Evolutionary conservation across 2,888 invertebrate genomes (phyloP).

Genomic region (Cabera pusaria): DNA sequence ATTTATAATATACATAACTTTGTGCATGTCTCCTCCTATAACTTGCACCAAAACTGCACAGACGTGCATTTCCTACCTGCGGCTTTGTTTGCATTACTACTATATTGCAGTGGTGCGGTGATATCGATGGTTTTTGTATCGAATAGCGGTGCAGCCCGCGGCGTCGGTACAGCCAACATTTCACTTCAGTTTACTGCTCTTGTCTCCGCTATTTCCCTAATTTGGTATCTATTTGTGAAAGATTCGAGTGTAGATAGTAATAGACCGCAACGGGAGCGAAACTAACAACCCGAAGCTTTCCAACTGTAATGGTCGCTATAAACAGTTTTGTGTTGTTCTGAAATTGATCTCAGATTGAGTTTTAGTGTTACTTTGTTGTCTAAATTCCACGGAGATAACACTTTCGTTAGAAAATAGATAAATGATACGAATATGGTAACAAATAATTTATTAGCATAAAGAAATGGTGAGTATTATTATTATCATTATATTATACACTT

Average conservation of each 20-base stretch:
- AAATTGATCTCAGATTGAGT: not conserved
- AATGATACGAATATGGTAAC: too few relatives aligned
- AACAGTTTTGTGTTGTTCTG: too few relatives aligned
- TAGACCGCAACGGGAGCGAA: too few relatives aligned
- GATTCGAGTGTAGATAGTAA: slow-evolving; percentile 18
- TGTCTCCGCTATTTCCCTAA: slow-evolving; percentile 30
- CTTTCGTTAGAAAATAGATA: too few relatives aligned
- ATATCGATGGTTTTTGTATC: slow-evolving; percentile 61
- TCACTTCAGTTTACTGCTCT: slow-evolving; percentile 30
- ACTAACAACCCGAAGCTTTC: too few relatives aligned
- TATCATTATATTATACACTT: too few relatives aligned
- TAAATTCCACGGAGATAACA: too few relatives aligned
- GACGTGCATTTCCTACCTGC: slow-evolving; percentile 54
- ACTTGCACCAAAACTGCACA: slow-evolving; percentile 1
- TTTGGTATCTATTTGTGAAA: slow-evolving; percentile 28
- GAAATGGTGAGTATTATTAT: too few relatives aligned
- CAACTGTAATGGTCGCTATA: slow-evolving; percentile 7
- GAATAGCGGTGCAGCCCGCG: slow-evolving; percentile 48
- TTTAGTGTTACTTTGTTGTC: too few relatives aligned
- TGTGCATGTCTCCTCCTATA: too few relatives aligned
- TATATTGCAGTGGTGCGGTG: slow-evolving; percentile 45
- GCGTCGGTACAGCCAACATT: slow-evolving; percentile 46
- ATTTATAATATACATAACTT: too few relatives aligned
- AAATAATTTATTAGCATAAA: too few relatives aligned
- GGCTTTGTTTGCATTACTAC: slow-evolving; percentile 65